A percentile compares a stretch with the other conserved stretches of the same genome.
phyloP scores from a whole-genome alignment of 2,888 invertebrate species.

The Thereva nobilitata region DNA sequence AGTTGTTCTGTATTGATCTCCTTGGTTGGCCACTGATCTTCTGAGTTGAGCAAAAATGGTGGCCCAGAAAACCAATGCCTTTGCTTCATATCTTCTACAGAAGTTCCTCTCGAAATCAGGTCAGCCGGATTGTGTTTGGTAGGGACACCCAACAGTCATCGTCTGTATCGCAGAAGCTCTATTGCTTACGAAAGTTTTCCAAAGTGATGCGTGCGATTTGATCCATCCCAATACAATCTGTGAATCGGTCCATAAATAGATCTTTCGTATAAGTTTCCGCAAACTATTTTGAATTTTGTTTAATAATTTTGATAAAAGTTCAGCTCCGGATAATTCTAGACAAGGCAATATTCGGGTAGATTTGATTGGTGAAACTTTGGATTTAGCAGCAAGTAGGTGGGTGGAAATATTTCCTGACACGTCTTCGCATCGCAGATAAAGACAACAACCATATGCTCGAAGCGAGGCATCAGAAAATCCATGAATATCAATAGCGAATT shows the following conservation, averaged over 20 bases:
- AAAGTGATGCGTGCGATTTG: background rate
- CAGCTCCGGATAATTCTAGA: background rate
- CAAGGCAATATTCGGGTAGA: background rate
- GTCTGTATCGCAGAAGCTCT: background rate
- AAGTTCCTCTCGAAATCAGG: background rate
- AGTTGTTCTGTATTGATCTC: background rate
- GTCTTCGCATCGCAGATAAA: background rate
- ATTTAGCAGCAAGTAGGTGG: background rate
- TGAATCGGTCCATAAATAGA: background rate
- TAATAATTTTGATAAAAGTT: background rate
- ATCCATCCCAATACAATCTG: background rate
- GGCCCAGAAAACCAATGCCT: background rate
- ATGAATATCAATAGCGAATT: background rate
- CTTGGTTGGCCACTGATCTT: constrained; percentile 10
- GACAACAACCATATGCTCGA: background rate
- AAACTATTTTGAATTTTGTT: background rate
- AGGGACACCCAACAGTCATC: background rate
- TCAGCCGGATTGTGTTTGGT: background rate
- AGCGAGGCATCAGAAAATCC: constrained; percentile 4
- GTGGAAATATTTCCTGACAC: background rate
- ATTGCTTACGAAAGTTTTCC: background rate
- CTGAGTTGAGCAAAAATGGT: background rate
- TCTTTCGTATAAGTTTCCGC: background rate
- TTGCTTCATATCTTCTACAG: background rate
- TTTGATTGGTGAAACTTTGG: background rate